Conservation (phyloP, 1,140 invertebrate species). For the Zaprionus capensis region DNA sequence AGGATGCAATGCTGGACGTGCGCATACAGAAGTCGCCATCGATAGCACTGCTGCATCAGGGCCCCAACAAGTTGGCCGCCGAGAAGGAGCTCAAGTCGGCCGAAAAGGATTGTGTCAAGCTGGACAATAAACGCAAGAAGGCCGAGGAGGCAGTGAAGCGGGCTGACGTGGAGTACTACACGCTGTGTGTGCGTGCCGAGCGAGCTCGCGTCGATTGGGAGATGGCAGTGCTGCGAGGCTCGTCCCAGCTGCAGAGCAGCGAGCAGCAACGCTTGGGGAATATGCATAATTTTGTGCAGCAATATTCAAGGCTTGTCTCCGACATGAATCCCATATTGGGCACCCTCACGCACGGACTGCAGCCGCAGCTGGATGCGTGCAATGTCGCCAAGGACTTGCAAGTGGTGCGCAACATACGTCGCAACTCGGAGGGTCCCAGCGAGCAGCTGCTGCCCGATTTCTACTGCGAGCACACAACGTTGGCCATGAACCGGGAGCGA, state of each 20-base stretch:
- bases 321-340: conserved; percentile 90
- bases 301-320: conserved; percentile 91
- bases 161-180: conserved; percentile 97
- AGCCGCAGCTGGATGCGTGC: conserved; percentile 78
- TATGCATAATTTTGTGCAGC: conserved; percentile 90
- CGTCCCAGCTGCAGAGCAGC: conserved; percentile 90
- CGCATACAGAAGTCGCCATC: conserved; percentile 84
- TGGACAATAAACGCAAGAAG: conserved; percentile 95
- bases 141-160: conserved; percentile 95
- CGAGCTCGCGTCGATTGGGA: conserved; percentile 96
- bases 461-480: conserved; percentile 96
- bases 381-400: conserved; percentile 83
- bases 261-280: conserved; percentile 95
- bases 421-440: conserved; percentile 85
- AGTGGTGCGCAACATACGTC: conserved; percentile 79
- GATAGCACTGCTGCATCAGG: conserved; percentile 85
- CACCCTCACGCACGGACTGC: conserved; percentile 81
- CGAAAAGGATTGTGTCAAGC: conserved; percentile 87
- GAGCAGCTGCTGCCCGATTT: conserved; percentile 96
- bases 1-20: conserved; percentile 88
- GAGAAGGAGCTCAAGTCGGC: conserved; percentile 84
- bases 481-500: conserved; percentile 96
- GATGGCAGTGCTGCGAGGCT: conserved; percentile 92
- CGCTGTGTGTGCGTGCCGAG: conserved; percentile 94
- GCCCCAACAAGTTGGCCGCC: conserved; percentile 75